A percentile compares a stretch with the other conserved stretches of the same genome.
Evolutionary conservation across 2,113 vertebrate species (phyloP).

Genomic region (Pterophyllum scalare): DNA sequence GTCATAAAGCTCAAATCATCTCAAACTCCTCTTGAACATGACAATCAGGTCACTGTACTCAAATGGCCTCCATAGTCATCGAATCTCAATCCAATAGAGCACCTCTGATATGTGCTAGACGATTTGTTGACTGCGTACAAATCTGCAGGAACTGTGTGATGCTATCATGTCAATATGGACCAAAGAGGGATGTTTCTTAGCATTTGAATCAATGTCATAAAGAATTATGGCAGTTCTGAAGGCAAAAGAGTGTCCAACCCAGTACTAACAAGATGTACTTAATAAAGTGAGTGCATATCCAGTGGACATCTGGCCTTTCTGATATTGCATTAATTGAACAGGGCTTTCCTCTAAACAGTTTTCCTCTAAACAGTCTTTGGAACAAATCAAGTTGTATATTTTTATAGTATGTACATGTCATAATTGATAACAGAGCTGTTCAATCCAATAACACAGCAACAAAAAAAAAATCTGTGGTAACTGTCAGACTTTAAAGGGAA

Average conservation of each 20-base stretch:
- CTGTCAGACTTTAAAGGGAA: constrained; percentile 3
- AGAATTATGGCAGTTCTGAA: not conserved
- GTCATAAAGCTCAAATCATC: not conserved
- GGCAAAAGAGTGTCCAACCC: not conserved
- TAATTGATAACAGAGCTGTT: not conserved
- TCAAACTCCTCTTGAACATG: not conserved
- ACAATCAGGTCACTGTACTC: no score
- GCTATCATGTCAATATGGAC: not conserved
- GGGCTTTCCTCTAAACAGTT: not conserved
- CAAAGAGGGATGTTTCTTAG: not conserved
- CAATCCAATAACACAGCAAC: not conserved
- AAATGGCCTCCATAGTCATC: not conserved
- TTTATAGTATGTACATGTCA: not conserved
- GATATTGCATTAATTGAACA: not conserved
- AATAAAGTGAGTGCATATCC: not conserved
- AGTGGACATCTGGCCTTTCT: not conserved
- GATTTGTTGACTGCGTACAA: not conserved
- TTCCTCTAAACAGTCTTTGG: not conserved
- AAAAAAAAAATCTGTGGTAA: not conserved
- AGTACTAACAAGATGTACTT: not conserved
- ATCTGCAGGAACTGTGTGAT: not conserved
- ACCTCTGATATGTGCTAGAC: not conserved
- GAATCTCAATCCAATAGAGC: not conserved
- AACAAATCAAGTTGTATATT: not conserved
- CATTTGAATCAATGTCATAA: not conserved